These are phyloP conservation scores for Pseudoatta argentina DNA, from an alignment of 1,140 invertebrate genomes.

Conservation along the genomic window DNA sequence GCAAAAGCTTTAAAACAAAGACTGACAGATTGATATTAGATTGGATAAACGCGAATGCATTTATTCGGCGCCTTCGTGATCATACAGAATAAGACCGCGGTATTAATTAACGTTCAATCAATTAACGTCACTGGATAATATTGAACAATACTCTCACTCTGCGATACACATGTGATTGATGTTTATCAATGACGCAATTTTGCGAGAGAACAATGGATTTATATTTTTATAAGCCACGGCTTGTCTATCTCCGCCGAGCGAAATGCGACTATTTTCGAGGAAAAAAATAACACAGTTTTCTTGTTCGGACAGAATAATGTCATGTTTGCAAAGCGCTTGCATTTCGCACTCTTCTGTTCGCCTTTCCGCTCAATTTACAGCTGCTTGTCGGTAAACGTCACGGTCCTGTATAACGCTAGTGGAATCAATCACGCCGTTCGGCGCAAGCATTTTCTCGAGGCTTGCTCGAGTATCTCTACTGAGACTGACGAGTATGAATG, in stretches of 20 bases:
- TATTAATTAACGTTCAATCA: constrained; percentile 27
- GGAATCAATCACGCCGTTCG: constrained; percentile 37
- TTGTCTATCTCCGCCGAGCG: background rate
- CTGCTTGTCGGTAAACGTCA: constrained; percentile 30
- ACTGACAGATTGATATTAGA: background rate
- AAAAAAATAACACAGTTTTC: background rate
- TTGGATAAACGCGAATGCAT: background rate
- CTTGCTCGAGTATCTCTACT: background rate
- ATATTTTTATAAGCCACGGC: background rate
- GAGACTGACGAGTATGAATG: constrained; percentile 13
- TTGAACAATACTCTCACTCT: background rate
- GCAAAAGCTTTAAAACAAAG: background rate
- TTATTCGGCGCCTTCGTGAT: background rate
- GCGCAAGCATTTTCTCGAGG: constrained; percentile 6
- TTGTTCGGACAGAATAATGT: background rate
- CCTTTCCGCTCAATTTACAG: constrained; percentile 49
- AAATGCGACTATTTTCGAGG: background rate
- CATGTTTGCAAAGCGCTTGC: constrained; percentile 6
- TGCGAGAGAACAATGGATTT: background rate
- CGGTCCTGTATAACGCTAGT: constrained; percentile 17
- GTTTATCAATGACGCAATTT: constrained; percentile 32
- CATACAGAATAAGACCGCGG: background rate
- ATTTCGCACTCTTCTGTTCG: background rate
- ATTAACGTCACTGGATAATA: constrained; percentile 46
- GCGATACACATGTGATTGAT: background rate